A percentile compares a stretch with the other conserved stretches of the same genome.
Evolutionary conservation across 23 tunicate species (phyloP).

Genomic region (Oikopleura dioica): DNA sequence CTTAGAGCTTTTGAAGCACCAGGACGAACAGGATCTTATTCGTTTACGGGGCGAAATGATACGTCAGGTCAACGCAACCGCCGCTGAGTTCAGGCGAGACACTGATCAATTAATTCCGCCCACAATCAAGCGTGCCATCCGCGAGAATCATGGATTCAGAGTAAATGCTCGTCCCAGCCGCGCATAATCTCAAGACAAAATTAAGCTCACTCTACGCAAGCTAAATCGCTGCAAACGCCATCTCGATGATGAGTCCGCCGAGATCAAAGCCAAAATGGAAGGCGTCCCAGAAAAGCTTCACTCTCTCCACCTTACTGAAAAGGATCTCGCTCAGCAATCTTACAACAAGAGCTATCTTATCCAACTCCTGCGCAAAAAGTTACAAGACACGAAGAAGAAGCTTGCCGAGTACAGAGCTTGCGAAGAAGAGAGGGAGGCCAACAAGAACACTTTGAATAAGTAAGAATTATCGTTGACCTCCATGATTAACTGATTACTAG

Average conservation of each 20-base stretch:
- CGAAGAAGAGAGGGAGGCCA: neutral
- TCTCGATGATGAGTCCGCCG: neutral
- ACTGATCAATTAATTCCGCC: neutral
- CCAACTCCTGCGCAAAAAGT: neutral
- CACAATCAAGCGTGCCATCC: neutral
- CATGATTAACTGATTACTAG: too few species aligned
- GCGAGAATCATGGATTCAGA: neutral
- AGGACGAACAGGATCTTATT: neutral
- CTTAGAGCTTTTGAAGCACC: neutral
- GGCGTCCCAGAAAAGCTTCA: neutral
- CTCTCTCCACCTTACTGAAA: neutral
- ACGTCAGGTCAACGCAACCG: neutral
- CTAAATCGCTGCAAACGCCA: neutral
- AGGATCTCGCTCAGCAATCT: neutral
- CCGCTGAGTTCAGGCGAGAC: neutral
- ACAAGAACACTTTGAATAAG: too few species aligned
- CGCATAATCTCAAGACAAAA: too few species aligned
- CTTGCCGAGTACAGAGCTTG: neutral
- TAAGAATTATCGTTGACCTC: too few species aligned
- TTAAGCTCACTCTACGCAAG: neutral
- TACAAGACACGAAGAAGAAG: neutral
- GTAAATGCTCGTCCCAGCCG: too few species aligned
- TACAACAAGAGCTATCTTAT: neutral
- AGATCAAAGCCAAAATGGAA: neutral
- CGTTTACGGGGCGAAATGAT: neutral